A percentile compares a stretch with the other conserved stretches of the same genome.
Conservation (phyloP, 2,797 vertebrate genomes). For the Rhynchonycteris naso region DNA sequence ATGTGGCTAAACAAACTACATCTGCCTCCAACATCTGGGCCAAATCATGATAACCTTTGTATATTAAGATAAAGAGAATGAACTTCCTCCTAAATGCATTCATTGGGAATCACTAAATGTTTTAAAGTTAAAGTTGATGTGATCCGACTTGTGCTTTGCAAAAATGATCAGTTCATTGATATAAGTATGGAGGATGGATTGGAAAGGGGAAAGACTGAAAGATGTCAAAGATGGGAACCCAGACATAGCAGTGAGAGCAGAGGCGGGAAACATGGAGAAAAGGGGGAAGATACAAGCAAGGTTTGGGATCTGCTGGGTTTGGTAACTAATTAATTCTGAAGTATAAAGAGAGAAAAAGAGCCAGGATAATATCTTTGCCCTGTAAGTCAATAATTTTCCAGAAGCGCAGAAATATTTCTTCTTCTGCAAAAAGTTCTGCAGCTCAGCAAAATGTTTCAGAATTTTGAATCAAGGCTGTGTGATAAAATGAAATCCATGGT, state of each 20-base stretch:
- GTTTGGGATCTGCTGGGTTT: background rate
- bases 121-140: background rate
- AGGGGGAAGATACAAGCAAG: background rate
- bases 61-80: conserved; percentile 1
- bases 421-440: background rate
- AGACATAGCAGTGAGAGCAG: conserved; percentile 11
- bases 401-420: background rate
- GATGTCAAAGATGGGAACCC: background rate
- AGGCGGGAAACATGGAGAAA: background rate
- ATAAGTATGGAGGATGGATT: background rate
- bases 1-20: conserved; percentile 42
- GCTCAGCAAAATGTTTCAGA: background rate
- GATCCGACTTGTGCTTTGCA: background rate
- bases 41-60: conserved; percentile 37
- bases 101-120: background rate
- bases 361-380: background rate
- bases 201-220: background rate
- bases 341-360: background rate
- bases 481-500: background rate
- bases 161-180: background rate
- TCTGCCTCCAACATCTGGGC: conserved; percentile 38
- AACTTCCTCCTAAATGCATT: conserved; percentile 33
- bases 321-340: background rate
- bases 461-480: background rate
- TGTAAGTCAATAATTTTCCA: background rate